Evolutionary conservation across 35 echinoderm and acorn worm genomes (phyloP).

Genomic region (Heliocidaris erythrogramma): DNA sequence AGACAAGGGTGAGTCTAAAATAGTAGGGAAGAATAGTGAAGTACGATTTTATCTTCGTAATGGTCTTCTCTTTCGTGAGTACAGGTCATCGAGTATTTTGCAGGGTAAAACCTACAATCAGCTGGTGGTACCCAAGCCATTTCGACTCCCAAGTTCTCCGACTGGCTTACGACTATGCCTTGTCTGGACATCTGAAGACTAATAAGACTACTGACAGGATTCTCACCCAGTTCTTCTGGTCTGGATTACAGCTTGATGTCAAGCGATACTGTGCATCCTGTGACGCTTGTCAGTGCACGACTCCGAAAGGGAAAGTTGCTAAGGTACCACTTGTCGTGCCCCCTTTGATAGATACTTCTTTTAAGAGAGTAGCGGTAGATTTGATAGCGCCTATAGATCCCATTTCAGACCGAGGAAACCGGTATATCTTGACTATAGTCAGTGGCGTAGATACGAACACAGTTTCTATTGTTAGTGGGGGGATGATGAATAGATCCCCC

Average conservation of each 20-base stretch:
- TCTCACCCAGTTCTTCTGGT: conserved; percentile 59
- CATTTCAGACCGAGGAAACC: conserved; percentile 51
- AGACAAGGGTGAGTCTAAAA: background rate
- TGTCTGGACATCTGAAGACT: conserved; percentile 61
- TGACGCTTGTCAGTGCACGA: conserved; percentile 68
- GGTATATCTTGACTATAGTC: conserved; percentile 70
- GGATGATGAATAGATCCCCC: too few relatives aligned
- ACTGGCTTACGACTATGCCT: conserved; percentile 58
- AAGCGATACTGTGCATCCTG: conserved; percentile 61
- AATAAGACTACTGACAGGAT: conserved; percentile 66
- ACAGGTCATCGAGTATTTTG: background rate
- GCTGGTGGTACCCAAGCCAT: conserved; percentile 53
- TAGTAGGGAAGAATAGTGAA: background rate
- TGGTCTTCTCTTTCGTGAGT: conserved; percentile 43
- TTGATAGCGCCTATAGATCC: conserved; percentile 70
- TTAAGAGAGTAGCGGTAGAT: conserved; percentile 67
- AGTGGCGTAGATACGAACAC: too few relatives aligned
- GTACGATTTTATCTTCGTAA: background rate
- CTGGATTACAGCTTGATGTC: conserved; percentile 67
- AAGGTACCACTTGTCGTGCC: conserved; percentile 61
- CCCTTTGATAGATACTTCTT: conserved; percentile 63
- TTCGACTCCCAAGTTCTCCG: conserved; percentile 42
- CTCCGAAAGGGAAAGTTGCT: conserved; percentile 18
- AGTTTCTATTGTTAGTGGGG: too few relatives aligned
- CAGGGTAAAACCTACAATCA: conserved; percentile 33